Evolutionary conservation across 2,113 vertebrate genomes (phyloP).

Genomic region (Tympanuchus pallidicinctus): DNA sequence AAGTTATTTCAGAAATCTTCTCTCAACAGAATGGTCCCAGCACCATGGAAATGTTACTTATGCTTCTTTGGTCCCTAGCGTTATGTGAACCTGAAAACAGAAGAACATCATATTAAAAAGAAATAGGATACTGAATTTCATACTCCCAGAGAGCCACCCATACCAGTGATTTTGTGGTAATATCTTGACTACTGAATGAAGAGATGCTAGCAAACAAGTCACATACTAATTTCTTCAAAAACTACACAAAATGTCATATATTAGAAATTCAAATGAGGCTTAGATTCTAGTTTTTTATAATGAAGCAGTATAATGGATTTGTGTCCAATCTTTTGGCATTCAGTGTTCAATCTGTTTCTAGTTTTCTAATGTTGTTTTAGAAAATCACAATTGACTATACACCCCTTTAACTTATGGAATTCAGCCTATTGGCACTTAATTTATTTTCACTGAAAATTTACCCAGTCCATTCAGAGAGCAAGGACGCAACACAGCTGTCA

Average conservation of each 20-base stretch:
- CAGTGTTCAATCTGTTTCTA: not conserved
- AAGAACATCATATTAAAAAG: conserved; percentile 22
- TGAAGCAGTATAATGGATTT: not conserved
- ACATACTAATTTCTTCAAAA: not conserved
- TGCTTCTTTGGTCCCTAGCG: conserved; percentile 52
- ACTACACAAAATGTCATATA: not conserved
- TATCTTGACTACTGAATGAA: not conserved
- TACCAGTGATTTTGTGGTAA: not conserved
- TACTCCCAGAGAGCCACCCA: not conserved
- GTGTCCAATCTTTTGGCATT: not conserved
- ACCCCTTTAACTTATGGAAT: not conserved
- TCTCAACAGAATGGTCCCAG: conserved; percentile 30
- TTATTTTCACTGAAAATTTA: not conserved
- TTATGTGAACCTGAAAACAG: conserved; percentile 57
- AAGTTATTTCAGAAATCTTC: conserved; percentile 9
- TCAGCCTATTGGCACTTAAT: accelerated
- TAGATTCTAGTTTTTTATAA: not conserved
- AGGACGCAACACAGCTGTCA: not conserved
- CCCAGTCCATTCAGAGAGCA: accelerated
- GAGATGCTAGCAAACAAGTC: not conserved
- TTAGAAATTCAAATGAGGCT: not conserved
- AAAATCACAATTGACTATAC: not conserved
- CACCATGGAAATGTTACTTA: conserved; percentile 40
- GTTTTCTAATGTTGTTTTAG: not conserved
- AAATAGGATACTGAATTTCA: not conserved